Evolutionary conservation across 2,113 vertebrate genomes (phyloP), one percentile per base, ranked within the genome.

Genomic region (Semicossyphus pulcher): DNA sequence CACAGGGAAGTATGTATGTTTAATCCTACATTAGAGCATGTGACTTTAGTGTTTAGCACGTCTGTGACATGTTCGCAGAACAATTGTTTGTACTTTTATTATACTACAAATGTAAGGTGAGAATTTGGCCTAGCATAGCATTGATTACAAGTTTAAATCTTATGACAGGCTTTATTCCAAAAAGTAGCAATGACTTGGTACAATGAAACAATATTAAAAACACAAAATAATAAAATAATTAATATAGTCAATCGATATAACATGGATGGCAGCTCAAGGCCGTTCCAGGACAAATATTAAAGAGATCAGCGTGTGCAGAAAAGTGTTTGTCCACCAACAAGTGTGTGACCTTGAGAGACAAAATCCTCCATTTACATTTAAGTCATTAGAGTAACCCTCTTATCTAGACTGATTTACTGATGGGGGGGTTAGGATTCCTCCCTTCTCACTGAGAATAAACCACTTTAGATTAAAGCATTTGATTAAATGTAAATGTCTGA

Each of bases 301-400:
- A n/a, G n/a, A n/a, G n/a, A n/a, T n/a, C n/a, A n/a, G n/a, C n/a
- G n/a, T n/a, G n/a, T n/a, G n/a, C n/a, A n/a, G n/a, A n/a, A n/a
- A 7, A n/a, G 12, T 49, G 52, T 76, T 69, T 76, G 41, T 60
- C 72, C 56, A 51, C 26, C 41, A 65, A 60, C 37, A 72, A 31
- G 23, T 26, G 2, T 54, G 45, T 26, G 53, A 36, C 48, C 49
- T 61, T 66, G 16, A 53, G 4, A 28, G 20, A 61, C 44, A 7
- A 31, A 44, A 2, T 64, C 32, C 53, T 44, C 47, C 39, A 59
- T 64, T 74, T 53, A 73, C 31, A 53, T 32, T 59, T 3, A 29
- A 65, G 29, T 36, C 20, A 18, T 61, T 42, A 49, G 21, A 20
- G 14, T 56, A 72, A 45, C 20, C 56, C 57, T 76, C 23, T 61